A percentile compares a stretch with the other conserved stretches of the same genome.
Evolutionary conservation across 2,888 invertebrate genomes (phyloP).

Genomic region (Tiphia femorata): DNA sequence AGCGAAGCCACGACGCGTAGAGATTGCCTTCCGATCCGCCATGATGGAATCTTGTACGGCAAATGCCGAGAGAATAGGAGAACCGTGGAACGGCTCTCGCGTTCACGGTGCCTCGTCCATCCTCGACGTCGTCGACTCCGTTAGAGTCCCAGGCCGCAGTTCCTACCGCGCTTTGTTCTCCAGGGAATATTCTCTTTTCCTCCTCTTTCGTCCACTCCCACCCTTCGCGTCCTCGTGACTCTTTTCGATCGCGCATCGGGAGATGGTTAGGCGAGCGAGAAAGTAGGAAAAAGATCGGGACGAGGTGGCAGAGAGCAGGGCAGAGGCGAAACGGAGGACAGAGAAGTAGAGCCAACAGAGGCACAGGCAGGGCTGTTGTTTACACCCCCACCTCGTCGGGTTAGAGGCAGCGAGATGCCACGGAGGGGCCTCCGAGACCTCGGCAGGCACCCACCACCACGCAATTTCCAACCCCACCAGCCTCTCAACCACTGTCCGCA

Average conservation of each 20-base stretch:
- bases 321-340: slow-evolving; percentile 48
- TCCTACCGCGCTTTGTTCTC: neutral
- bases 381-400: slow-evolving; percentile 66
- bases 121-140: neutral
- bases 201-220: slow-evolving; percentile 27
- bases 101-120: slow-evolving; percentile 1
- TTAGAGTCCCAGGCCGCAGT: neutral
- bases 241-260: slow-evolving; percentile 36
- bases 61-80: slow-evolving; percentile 32
- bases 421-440: slow-evolving; percentile 65
- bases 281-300: slow-evolving; percentile 47
- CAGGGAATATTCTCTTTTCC: slow-evolving; percentile 20
- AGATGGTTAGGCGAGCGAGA: slow-evolving; percentile 37
- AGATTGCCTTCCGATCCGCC: slow-evolving; percentile 37
- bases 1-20: neutral
- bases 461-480: slow-evolving; percentile 70
- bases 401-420: slow-evolving; percentile 61
- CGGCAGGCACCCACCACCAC: slow-evolving; percentile 67
- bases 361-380: slow-evolving; percentile 61
- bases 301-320: slow-evolving; percentile 48
- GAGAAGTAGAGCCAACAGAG: slow-evolving; percentile 40
- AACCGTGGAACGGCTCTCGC: slow-evolving; percentile 13
- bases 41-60: slow-evolving; percentile 48
- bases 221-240: slow-evolving; percentile 19
- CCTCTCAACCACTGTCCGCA: slow-evolving; percentile 68